These are phyloP conservation scores for Euplagia quadripunctaria DNA, from an alignment of 2,888 invertebrate genomes.

Conservation along the genomic window DNA sequence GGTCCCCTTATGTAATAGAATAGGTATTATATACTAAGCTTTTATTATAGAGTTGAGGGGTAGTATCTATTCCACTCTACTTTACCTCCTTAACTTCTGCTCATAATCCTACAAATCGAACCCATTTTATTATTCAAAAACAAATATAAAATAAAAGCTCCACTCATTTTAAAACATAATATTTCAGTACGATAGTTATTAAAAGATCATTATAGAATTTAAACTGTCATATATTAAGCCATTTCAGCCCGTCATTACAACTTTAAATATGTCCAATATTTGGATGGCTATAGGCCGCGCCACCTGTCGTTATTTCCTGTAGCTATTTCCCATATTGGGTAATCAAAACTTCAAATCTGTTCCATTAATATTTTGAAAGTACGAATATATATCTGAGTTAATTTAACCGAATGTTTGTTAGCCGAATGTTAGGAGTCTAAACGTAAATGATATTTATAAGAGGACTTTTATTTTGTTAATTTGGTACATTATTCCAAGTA, in stretches of 20 bases:
- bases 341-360: slow-evolving; percentile 17
- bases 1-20: no score
- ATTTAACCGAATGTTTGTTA: neutral
- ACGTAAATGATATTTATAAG: neutral
- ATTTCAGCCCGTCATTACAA: slow-evolving; percentile 14
- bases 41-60: no score
- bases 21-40: no score
- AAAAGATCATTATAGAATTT: slow-evolving; percentile 6
- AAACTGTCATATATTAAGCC: neutral
- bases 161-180: neutral
- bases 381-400: neutral
- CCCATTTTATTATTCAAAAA: no score
- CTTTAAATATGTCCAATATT: slow-evolving; percentile 13
- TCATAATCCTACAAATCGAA: no score
- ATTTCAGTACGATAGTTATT: neutral
- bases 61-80: no score
- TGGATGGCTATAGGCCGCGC: neutral
- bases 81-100: no score
- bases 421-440: neutral
- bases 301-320: slow-evolving; percentile 16
- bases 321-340: slow-evolving; percentile 13
- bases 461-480: neutral
- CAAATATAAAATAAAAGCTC: neutral
- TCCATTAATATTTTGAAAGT: slow-evolving; percentile 4
- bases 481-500: neutral